A percentile compares a stretch with the other conserved stretches of the same genome.
These are phyloP conservation scores for Chironomus riparius DNA, from an alignment of 2,888 invertebrate species.

Conservation along the genomic window DNA sequence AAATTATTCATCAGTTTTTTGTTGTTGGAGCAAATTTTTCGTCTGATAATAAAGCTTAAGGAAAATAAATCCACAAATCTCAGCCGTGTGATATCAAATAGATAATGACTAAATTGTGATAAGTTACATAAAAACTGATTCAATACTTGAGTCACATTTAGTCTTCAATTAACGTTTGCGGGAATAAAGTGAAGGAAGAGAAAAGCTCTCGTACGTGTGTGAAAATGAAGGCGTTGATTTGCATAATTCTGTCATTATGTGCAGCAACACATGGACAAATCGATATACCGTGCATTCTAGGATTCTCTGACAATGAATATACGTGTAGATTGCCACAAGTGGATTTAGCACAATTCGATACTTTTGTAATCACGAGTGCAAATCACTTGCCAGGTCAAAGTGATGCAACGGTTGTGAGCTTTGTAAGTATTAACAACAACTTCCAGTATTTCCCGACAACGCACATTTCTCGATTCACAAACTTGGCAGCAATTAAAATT, in stretches of 20 bases:
- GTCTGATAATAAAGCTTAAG: too few species aligned
- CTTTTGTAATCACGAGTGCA: not conserved
- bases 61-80: too few species aligned
- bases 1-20: too few species aligned
- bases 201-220: not conserved
- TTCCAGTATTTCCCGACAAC: not conserved
- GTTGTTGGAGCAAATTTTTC: too few species aligned
- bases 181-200: too few species aligned
- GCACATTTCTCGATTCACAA: not conserved
- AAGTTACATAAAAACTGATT: too few species aligned
- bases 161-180: too few species aligned
- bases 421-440: not conserved
- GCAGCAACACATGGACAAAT: not conserved
- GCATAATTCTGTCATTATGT: not conserved
- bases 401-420: not conserved
- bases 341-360: not conserved
- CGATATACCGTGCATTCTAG: not conserved
- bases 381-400: not conserved
- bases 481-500: not conserved
- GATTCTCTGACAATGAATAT: not conserved
- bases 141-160: too few species aligned
- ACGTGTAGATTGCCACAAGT: not conserved
- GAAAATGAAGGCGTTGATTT: not conserved
- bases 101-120: too few species aligned
- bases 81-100: too few species aligned